Base-by-base conservation (phyloP, 1,140 invertebrate genomes). In the silkworm (Bombyx mori) region DNA sequence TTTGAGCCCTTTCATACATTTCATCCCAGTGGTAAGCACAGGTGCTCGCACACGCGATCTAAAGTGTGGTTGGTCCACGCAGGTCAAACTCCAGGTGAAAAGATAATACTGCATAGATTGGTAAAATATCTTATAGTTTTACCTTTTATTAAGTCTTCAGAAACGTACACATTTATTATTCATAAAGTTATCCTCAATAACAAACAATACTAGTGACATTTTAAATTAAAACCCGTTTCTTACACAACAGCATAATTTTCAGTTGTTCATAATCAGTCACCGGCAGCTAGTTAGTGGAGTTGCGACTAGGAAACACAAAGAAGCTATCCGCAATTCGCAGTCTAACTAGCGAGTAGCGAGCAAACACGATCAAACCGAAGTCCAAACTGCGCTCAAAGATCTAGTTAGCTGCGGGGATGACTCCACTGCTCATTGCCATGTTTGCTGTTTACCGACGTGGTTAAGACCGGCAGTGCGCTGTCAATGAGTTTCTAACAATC, bases 241-340 rank as follows among this genome's bases (percentile, higher is more conserved):
- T 48, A 10, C n/a, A 48, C 22, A 22, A 18, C 68, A 61, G 66
- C 65, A 64, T 63, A 67, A 51, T 57, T 61, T 59, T 60, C 8
- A 46, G 50, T 60, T 55, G 50, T 62, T 58, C 44, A 60, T 61
- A 66, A 63, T 69, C 65, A 77, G 69, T 73, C 66, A 79, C 68
- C 62, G 59, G 55, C 71, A 79, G 79, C 77, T 84, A 79, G 83
- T 86, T 86, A 86, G 80, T 65, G 58, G 82, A 86, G 73, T 84
- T 84, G 69, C 61, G 69, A 71, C 68, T 66, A 59, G 54, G 68
- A 63, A 86, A 80, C 73, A 82, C 82, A 84, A 84, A 84, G 83
- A 84, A 82, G 63, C 70, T 63, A 72, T 70, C 69, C 75, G 62
- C 73, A 75, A 79, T 80, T 73, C 71, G 66, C 56, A 73, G 70